Evolutionary conservation across 2,888 invertebrate genomes (phyloP), one percentile per base, ranked within the genome.

Genomic region (Plebejus anna): DNA sequence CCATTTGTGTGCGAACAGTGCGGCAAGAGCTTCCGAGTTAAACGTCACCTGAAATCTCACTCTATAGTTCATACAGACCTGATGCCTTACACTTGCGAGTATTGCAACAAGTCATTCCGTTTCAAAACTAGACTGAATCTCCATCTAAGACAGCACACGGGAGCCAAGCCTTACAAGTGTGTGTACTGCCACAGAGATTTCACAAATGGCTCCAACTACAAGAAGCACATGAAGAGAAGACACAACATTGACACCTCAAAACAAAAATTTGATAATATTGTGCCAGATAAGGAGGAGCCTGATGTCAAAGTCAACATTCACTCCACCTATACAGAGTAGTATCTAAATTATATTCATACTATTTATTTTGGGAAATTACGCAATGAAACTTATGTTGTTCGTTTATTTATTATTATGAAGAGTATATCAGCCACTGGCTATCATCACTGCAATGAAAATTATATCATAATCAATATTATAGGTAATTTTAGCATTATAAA

Each of bases 1-100:
- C 93, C 93, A 0, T 94, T 92, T 83, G 90, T 93, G 0, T 94
- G 94, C 72, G 94, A 94, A 76, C 91, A 91, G 47, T 94, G 94
- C 2, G 93, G 92, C 0, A 93, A 91, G 79, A 91, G 91, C 70
- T 94, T 94, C 75, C 79, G 92, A 51, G 91, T 89, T 0, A 93
- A 93, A 86, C 84, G 93, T 1, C 89, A 92, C 59, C 82, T 94
- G n/a, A 92, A 92, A 83, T 92, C 92, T 0, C 94, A 94, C 80
- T 92, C 93, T 0, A 94, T 94, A 7, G 86, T 92, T 0, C 94
- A 94, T 73, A 94, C 94, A 0, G 94, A 94, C 77, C 81, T 92
- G 71, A 90, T 90, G 87, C 94, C 94, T 0, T 94, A 88, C 16
- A 80, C 85, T 0, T 94, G 94, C 84, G 84, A 90, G 66, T 90